Evolutionary conservation across 2,797 vertebrate species (phyloP).

Genomic region (Adrianichthys oophorus): DNA sequence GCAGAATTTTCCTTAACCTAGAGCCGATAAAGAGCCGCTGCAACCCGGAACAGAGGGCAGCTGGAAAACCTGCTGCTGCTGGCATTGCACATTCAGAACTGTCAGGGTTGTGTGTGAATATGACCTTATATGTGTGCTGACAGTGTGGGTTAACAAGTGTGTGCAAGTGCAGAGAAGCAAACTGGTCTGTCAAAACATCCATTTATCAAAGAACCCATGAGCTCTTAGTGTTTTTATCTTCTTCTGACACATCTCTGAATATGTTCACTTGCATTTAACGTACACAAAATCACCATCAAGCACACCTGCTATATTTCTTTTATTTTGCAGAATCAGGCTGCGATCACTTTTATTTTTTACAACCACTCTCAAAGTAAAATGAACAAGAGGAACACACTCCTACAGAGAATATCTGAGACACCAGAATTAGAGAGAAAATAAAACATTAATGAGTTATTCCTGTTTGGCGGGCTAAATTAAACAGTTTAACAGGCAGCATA

Average conservation of each 20-base stretch:
- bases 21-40: not conserved
- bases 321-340: too few species aligned
- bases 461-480: too few species aligned
- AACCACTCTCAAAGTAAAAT: too few species aligned
- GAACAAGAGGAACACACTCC: too few species aligned
- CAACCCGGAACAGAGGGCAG: slow-evolving; percentile 15
- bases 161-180: slow-evolving; percentile 13
- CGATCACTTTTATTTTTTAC: too few species aligned
- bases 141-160: slow-evolving; percentile 26
- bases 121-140: slow-evolving; percentile 21
- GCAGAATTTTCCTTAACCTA: slow-evolving; percentile 27
- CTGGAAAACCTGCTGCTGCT: slow-evolving; percentile 34
- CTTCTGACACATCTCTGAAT: not conserved
- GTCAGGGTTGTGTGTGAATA: slow-evolving; percentile 41
- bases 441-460: too few species aligned
- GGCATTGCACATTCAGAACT: slow-evolving; percentile 39
- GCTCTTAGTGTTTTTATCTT: slow-evolving; percentile 31
- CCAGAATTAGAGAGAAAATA: too few species aligned
- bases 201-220: slow-evolving; percentile 56
- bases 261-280: too few species aligned
- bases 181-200: slow-evolving; percentile 46
- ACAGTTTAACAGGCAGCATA: too few species aligned
- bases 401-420: too few species aligned
- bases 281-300: too few species aligned
- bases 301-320: too few species aligned